phyloP scores from a whole-genome alignment of 2,888 invertebrate species.

The Aphidius colemani region DNA sequence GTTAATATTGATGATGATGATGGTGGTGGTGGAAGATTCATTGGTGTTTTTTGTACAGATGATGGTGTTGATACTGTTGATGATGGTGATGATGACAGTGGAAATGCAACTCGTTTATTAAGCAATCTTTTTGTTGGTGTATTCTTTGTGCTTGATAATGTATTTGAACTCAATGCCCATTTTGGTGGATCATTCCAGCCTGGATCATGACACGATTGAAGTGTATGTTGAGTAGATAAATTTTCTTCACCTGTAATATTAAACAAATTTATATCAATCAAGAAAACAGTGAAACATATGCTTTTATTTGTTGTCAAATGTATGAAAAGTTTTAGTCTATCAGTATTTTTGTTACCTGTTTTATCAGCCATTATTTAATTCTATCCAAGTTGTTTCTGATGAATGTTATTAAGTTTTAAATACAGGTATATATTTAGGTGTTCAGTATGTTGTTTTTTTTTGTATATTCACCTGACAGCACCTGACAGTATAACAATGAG shows the following conservation, averaged over 20 bases:
- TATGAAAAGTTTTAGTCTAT: too few relatives aligned
- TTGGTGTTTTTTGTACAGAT: slow-evolving; percentile 19
- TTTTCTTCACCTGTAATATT: slow-evolving; percentile 19
- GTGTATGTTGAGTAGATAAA: slow-evolving; percentile 48
- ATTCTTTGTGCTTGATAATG: slow-evolving; percentile 13
- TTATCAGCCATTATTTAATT: too few relatives aligned
- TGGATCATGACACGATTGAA: slow-evolving; percentile 49
- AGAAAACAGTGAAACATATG: too few relatives aligned
- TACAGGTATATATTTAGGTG: too few relatives aligned
- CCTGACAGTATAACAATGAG: too few relatives aligned
- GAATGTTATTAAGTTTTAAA: too few relatives aligned
- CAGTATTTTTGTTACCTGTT: too few relatives aligned
- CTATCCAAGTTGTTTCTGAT: too few relatives aligned
- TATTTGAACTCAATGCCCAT: slow-evolving; percentile 43
- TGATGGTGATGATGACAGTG: slow-evolving; percentile 41
- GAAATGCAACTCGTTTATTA: slow-evolving; percentile 56
- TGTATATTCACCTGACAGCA: too few relatives aligned
- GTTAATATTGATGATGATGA: slow-evolving; percentile 19
- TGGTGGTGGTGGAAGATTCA: slow-evolving; percentile 41
- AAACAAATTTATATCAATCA: too few relatives aligned
- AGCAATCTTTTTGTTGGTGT: slow-evolving; percentile 49
- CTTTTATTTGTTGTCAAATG: too few relatives aligned
- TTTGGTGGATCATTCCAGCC: slow-evolving; percentile 59
- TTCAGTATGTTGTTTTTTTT: too few relatives aligned
- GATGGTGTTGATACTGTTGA: slow-evolving; percentile 19